These are phyloP conservation scores for Dendropsophus ebraccatus DNA, from an alignment of 2,113 vertebrate species.

Conservation along the genomic window DNA sequence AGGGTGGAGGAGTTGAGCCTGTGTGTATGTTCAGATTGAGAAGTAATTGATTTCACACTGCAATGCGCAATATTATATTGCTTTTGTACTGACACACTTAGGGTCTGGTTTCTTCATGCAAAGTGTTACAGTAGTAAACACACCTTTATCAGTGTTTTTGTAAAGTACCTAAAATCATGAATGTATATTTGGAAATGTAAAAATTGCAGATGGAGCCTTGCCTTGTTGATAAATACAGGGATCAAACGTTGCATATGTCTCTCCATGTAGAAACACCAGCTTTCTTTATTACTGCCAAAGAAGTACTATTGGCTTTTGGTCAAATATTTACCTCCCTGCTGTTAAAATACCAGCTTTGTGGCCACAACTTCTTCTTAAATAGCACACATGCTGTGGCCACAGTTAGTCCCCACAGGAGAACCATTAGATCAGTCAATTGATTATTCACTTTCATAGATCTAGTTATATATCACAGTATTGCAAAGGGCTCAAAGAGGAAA, in stretches of 20 bases:
- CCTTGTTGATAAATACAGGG: background rate
- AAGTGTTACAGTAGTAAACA: background rate
- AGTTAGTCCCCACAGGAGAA: conserved; percentile 9
- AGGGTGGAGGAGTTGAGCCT: conserved; percentile 13
- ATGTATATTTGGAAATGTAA: background rate
- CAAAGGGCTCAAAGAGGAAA: background rate
- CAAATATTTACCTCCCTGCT: conserved; percentile 25
- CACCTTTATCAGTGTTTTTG: background rate
- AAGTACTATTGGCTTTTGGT: conserved; percentile 36
- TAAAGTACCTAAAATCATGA: background rate
- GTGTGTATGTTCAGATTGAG: conserved; percentile 44
- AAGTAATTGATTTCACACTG: conserved; percentile 59
- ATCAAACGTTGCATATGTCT: background rate
- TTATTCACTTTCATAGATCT: conserved; percentile 21
- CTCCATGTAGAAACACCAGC: background rate
- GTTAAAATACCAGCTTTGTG: conserved; percentile 13
- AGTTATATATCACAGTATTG: conserved; percentile 9
- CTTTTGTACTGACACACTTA: conserved; percentile 17
- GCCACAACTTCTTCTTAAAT: conserved; percentile 24
- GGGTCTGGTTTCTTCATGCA: conserved; percentile 4
- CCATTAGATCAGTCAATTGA: conserved; percentile 27
- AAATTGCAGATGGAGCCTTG: background rate
- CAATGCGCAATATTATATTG: conserved; percentile 52
- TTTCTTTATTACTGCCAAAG: conserved; percentile 5
- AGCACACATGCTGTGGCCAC: conserved; percentile 27